Conservation (phyloP, 2,888 invertebrate species). For the Epistrophe eligans region DNA sequence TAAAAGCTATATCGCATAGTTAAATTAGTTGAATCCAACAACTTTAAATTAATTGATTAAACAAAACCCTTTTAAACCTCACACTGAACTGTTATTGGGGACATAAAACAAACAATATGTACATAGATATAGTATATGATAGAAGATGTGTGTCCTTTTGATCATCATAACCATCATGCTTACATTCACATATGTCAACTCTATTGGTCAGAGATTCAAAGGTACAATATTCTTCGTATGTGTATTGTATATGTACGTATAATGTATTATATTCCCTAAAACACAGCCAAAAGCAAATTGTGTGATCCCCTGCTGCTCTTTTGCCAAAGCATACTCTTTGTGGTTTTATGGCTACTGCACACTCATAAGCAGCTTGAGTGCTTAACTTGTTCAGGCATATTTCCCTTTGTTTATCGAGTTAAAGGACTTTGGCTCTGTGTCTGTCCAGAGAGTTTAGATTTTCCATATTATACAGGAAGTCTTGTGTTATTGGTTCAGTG, state of each 20-base stretch:
- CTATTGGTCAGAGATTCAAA: slow-evolving; percentile 5
- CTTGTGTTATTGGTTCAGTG: slow-evolving; percentile 22
- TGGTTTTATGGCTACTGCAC: slow-evolving; percentile 31
- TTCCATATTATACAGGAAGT: neutral
- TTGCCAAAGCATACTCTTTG: slow-evolving; percentile 15
- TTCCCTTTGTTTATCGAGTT: slow-evolving; percentile 38
- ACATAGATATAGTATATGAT: too few species aligned
- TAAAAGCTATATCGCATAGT: neutral
- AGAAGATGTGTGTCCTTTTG: slow-evolving; percentile 16
- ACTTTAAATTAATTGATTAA: slow-evolving; percentile 16
- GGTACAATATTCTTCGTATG: neutral
- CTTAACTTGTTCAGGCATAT: slow-evolving; percentile 41
- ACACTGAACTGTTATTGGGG: neutral
- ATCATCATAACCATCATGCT: neutral
- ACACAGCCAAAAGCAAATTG: slow-evolving; percentile 23
- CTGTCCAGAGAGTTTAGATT: slow-evolving; percentile 20
- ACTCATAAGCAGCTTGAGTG: slow-evolving; percentile 25
- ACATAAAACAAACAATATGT: slow-evolving; percentile 6
- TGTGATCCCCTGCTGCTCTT: slow-evolving; percentile 22
- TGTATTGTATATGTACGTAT: neutral
- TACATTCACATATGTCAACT: slow-evolving; percentile 6
- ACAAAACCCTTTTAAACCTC: slow-evolving; percentile 6
- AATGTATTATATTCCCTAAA: neutral
- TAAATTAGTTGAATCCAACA: neutral
- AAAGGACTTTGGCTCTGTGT: slow-evolving; percentile 18